Evolutionary conservation across 2,888 invertebrate genomes (phyloP).

Genomic region (Acrocyrtus sp.): DNA sequence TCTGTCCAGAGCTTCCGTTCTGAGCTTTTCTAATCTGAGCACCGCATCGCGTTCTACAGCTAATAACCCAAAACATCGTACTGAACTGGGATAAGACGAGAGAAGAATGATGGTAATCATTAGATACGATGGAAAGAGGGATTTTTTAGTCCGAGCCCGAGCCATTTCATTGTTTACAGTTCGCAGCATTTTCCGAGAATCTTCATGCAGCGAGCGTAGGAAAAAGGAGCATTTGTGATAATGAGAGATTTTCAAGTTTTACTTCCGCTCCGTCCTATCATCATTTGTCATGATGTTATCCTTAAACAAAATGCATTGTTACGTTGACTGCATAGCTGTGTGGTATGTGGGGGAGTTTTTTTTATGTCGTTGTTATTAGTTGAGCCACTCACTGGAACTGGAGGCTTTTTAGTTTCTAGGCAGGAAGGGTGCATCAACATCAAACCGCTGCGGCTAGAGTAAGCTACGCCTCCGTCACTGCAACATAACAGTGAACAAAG

Average conservation of each 20-base stretch:
- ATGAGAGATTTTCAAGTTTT: slow-evolving; percentile 29
- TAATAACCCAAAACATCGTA: slow-evolving; percentile 20
- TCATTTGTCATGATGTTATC: slow-evolving; percentile 27
- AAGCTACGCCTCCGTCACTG: no score
- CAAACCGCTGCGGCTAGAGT: no score
- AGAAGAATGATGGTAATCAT: slow-evolving; percentile 23
- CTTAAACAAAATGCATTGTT: no score
- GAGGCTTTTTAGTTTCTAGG: slow-evolving; percentile 18
- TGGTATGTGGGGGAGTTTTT: neutral
- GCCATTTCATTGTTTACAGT: neutral
- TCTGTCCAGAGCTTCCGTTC: slow-evolving; percentile 49
- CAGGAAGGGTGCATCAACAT: no score
- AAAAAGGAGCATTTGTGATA: slow-evolving; percentile 30
- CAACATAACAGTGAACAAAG: no score
- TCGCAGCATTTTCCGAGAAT: slow-evolving; percentile 11
- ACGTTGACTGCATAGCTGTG: neutral
- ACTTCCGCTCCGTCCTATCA: slow-evolving; percentile 15
- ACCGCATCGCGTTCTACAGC: slow-evolving; percentile 23
- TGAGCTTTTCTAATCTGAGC: slow-evolving; percentile 30
- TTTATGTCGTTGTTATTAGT: no score
- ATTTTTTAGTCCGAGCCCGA: no score
- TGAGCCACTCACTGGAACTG: slow-evolving; percentile 36
- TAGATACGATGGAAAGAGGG: neutral
- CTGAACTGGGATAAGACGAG: neutral
- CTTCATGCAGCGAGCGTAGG: slow-evolving; percentile 2